phyloP scores from a whole-genome alignment of 2,113 vertebrate species.

The Otolemur garnettii region DNA sequence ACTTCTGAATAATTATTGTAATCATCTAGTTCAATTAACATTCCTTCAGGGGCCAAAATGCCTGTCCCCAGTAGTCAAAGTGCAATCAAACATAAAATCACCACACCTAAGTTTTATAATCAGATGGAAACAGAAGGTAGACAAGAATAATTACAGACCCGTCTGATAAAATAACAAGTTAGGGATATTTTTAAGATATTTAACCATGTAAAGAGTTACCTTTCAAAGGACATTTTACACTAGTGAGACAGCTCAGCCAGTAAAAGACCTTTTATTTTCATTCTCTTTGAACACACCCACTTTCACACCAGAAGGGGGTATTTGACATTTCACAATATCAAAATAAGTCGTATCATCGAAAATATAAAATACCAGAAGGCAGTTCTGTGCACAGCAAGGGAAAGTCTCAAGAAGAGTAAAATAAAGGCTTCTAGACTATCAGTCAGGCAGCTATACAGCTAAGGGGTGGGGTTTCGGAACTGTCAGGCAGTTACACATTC shows the following conservation, averaged over 20 bases:
- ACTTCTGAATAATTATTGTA: neutral
- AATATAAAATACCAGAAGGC: neutral
- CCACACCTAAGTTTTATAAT: neutral
- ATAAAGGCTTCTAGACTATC: neutral
- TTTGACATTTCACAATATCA: neutral
- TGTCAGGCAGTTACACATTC: too few species aligned
- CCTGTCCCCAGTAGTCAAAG: neutral
- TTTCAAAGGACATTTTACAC: neutral
- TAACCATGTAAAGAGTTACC: neutral
- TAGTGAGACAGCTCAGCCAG: neutral
- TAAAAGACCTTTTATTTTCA: slow-evolving; percentile 14
- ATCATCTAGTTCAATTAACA: neutral
- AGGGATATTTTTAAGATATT: slow-evolving; percentile 47
- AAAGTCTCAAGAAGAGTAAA: neutral
- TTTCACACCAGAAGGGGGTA: neutral
- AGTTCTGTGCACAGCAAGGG: neutral
- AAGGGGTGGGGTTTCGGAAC: neutral
- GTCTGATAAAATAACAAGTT: slow-evolving; percentile 21
- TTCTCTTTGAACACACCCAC: neutral
- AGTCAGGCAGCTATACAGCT: neutral
- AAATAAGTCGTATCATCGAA: neutral
- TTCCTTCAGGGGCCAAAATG: neutral
- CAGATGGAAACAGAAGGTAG: neutral
- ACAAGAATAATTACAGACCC: slow-evolving; percentile 8
- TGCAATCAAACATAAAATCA: slow-evolving; percentile 32